A percentile compares a stretch with the other conserved stretches of the same genome.
These are phyloP conservation scores for Tinamus major DNA, from an alignment of 2,797 vertebrate genomes.

Conservation along the genomic window DNA sequence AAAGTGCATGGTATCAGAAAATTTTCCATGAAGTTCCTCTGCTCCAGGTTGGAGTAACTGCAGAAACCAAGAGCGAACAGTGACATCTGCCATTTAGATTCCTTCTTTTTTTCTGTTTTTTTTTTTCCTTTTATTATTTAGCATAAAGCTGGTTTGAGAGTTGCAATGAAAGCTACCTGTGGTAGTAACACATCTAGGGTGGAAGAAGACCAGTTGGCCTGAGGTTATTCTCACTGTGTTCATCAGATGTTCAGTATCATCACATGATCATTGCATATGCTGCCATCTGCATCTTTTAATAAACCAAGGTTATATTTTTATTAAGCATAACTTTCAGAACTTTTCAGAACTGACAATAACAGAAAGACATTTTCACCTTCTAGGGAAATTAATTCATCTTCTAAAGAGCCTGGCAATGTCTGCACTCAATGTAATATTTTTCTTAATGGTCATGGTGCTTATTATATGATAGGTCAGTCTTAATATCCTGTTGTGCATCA, in stretches of 20 bases:
- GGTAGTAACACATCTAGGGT: background rate
- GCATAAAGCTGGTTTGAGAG: background rate
- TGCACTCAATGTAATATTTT: background rate
- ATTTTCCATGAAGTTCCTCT: background rate
- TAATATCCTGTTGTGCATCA: background rate
- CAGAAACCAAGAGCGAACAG: background rate
- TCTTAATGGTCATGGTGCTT: background rate
- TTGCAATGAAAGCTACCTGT: background rate
- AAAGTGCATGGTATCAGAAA: background rate
- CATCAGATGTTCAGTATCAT: background rate
- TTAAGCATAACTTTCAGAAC: background rate
- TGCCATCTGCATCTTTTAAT: constrained; percentile 19
- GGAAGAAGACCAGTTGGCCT: background rate
- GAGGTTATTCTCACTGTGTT: background rate
- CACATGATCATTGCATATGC: background rate
- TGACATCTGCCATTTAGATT: no score
- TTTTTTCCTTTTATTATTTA: background rate
- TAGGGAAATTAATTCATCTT: background rate
- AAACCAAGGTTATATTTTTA: background rate
- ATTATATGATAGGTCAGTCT: background rate
- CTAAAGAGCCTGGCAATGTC: background rate
- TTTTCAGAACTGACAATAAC: background rate
- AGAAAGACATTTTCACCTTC: background rate
- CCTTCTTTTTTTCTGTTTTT: no score
- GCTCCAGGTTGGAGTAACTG: background rate